These are phyloP conservation scores for Macroramphosus scolopax DNA, from an alignment of 2,797 vertebrate genomes.

Conservation along the genomic window DNA sequence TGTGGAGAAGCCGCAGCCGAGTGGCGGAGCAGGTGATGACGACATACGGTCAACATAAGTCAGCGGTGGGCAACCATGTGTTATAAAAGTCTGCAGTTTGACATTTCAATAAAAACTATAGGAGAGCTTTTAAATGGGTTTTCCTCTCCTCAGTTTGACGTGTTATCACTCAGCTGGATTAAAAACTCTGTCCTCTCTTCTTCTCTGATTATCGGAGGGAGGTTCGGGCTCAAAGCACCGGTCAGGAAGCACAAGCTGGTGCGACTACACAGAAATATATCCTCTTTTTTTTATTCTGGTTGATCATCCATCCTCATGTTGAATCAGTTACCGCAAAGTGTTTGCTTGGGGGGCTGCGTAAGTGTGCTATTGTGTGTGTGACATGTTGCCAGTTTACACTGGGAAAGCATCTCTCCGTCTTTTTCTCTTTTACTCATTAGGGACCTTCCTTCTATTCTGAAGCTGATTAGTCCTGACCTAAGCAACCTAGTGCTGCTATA, in stretches of 20 bases:
- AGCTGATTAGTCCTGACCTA: constrained; percentile 76
- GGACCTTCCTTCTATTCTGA: constrained; percentile 69
- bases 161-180: constrained; percentile 3
- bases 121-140: too few relatives aligned
- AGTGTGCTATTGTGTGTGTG: constrained; percentile 40
- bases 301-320: too few relatives aligned
- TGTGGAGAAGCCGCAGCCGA: constrained; percentile 24
- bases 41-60: constrained; percentile 19
- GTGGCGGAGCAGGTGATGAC: neutral
- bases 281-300: too few relatives aligned
- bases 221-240: neutral
- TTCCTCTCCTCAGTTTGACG: constrained; percentile 12
- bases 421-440: constrained; percentile 62
- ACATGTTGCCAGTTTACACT: constrained; percentile 47
- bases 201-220: constrained; percentile 4
- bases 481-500: constrained; percentile 76
- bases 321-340: too few relatives aligned
- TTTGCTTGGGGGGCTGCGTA: too few relatives aligned
- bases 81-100: too few relatives aligned
- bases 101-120: too few relatives aligned
- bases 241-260: too few relatives aligned
- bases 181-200: neutral
- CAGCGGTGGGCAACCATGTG: constrained; percentile 4
- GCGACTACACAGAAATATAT: too few relatives aligned
- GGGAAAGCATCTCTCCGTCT: constrained; percentile 40